Evolutionary conservation across 2,888 invertebrate genomes (phyloP), one percentile per base, ranked within the genome.

Genomic region (Scaptomyza flava): DNA sequence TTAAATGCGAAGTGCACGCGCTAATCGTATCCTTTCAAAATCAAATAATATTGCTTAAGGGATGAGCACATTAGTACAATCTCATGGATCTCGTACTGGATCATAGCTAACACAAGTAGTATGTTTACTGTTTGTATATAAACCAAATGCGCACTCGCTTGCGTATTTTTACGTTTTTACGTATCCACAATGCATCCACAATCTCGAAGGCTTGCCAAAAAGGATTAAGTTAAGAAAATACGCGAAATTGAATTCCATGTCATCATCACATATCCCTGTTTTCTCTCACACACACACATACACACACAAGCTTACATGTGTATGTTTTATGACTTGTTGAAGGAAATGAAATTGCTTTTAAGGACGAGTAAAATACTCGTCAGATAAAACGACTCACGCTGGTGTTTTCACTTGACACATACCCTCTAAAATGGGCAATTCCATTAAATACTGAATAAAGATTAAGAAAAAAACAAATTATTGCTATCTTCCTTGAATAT

Each of bases 201-300:
- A 52, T 57, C 46, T 51, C 53, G 65, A 62, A 60, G 57, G 64
- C 68, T 73, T 74, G 62, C 64, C 77, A 61, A 75, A 71, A 80
- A 77, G 71, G 79, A 79, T 80, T 79, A 80, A 74, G 80, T 80
- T 69, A 77, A 69, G 79, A 78, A 72, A 74, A 71, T 74, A 67
- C 79, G 74, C 77, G 75, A 87, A 87, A 87, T 87, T 84, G 81
- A 87, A 83, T 87, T 79, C 79, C 54, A 69, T 68, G 59, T 69
- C 57, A 59, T 61, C 56, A 42, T 53, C 54, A 34, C 43, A 41
- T 33, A 41, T 23, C 48, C 33, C 58, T 38, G 33, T 36, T 51
- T 36, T 38, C 11, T 31, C 34, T 9, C 52, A 27, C 34, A 31
- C 34, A 27, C 43, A 31, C 41, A 7, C 11, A 20, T n/a, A 14